Evolutionary conservation across 2,888 invertebrate species (phyloP).

Genomic region (Thalpophila matura): DNA sequence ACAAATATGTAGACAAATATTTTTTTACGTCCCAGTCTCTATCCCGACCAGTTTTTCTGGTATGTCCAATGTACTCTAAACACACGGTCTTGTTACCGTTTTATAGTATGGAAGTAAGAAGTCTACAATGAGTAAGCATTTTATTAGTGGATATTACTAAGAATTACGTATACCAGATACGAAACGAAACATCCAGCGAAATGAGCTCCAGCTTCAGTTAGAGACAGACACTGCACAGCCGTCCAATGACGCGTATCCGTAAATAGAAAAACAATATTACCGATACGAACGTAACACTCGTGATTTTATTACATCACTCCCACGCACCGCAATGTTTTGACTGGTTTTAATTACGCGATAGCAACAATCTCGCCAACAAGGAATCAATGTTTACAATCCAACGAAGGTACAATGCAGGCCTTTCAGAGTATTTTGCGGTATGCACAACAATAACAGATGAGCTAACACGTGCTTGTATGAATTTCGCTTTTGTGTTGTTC

Average conservation of each 20-base stretch:
- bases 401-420: slow-evolving; percentile 78
- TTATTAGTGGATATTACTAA: slow-evolving; percentile 11
- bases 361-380: slow-evolving; percentile 66
- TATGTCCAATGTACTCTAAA: too few species aligned
- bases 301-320: slow-evolving; percentile 52
- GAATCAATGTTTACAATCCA: slow-evolving; percentile 69
- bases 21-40: too few species aligned
- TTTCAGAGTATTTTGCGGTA: slow-evolving; percentile 76
- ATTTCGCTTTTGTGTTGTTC: slow-evolving; percentile 60
- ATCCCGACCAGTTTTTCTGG: too few species aligned
- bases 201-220: slow-evolving; percentile 29
- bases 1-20: too few species aligned
- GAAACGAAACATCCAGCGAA: slow-evolving; percentile 17
- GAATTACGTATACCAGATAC: slow-evolving; percentile 9
- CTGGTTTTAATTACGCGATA: slow-evolving; percentile 73
- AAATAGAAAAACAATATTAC: slow-evolving; percentile 54
- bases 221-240: slow-evolving; percentile 38
- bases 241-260: slow-evolving; percentile 39
- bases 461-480: slow-evolving; percentile 63
- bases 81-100: too few species aligned
- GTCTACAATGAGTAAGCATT: slow-evolving; percentile 7
- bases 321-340: slow-evolving; percentile 61
- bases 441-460: slow-evolving; percentile 80
- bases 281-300: slow-evolving; percentile 52
- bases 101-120: too few species aligned